Conservation (phyloP, 2,113 vertebrate genomes). For the Oryzias javanicus region DNA sequence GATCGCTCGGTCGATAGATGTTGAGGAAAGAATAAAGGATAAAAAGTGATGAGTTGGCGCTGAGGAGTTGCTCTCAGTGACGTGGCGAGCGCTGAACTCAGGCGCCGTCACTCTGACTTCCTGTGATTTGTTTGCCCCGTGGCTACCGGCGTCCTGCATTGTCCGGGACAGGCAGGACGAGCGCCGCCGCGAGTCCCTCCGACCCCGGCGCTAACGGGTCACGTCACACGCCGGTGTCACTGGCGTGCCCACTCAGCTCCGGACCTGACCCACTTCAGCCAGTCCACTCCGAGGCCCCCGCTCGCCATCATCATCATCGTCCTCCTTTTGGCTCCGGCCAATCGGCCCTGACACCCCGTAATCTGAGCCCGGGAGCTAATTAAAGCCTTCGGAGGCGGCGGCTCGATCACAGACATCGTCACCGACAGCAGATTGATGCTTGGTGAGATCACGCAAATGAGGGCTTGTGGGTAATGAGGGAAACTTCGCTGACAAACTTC, state of each 20-base stretch:
- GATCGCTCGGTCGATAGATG: too few species aligned
- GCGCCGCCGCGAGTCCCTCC: constrained; percentile 42
- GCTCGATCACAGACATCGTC: constrained; percentile 26
- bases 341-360: constrained; percentile 61
- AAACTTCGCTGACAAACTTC: constrained; percentile 60
- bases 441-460: constrained; percentile 69
- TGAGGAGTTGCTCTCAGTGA: not conserved
- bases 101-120: constrained; percentile 46
- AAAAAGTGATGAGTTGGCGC: not conserved
- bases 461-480: constrained; percentile 20
- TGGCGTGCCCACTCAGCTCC: constrained; percentile 54
- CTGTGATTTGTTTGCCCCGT: constrained; percentile 61
- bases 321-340: constrained; percentile 13
- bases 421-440: constrained; percentile 72
- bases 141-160: constrained; percentile 49
- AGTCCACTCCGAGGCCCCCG: constrained; percentile 15
- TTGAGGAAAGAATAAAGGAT: too few species aligned
- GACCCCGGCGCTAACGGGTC: constrained; percentile 57
- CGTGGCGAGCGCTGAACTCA: constrained; percentile 41
- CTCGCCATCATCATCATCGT: constrained; percentile 10
- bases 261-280: constrained; percentile 72
- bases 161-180: constrained; percentile 42
- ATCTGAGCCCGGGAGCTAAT: constrained; percentile 60
- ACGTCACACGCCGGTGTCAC: constrained; percentile 55
- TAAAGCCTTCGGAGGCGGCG: constrained; percentile 56